Percentiles rank a stretch among this genome's conserved stretches.
phyloP scores from a whole-genome alignment of 2,888 invertebrate genomes.

The Ditula angustiorana region DNA sequence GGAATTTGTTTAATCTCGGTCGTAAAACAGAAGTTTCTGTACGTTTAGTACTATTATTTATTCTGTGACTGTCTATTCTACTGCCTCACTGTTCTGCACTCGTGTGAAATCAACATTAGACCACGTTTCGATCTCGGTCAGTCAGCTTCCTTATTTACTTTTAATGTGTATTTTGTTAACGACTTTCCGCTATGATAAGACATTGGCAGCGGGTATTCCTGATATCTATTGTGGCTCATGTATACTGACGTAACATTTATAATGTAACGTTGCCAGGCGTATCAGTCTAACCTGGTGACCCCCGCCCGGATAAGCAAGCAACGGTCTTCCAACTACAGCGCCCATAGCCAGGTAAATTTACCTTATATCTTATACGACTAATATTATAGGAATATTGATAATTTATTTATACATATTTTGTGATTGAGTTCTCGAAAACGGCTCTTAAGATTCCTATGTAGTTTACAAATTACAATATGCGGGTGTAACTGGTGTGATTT shows the following conservation, averaged over 20 bases:
- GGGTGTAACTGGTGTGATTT: too few relatives aligned
- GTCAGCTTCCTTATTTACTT: neutral
- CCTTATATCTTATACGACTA: conserved; percentile 19
- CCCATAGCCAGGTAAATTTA: conserved; percentile 68
- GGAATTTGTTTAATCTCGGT: too few relatives aligned
- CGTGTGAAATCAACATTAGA: too few relatives aligned
- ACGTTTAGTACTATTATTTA: too few relatives aligned
- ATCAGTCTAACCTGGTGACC: conserved; percentile 79
- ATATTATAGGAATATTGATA: neutral
- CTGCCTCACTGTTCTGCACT: too few relatives aligned
- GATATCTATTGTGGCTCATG: conserved; percentile 5
- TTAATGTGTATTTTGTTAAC: conserved; percentile 12
- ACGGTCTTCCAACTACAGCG: conserved; percentile 62
- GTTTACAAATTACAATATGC: too few relatives aligned
- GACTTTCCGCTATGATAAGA: conserved; percentile 3
- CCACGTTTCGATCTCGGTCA: neutral
- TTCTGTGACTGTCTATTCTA: too few relatives aligned
- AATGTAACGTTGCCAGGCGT: conserved; percentile 50
- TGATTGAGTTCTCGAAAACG: too few relatives aligned
- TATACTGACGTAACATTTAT: neutral
- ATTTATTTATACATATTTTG: too few relatives aligned
- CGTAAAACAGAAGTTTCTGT: too few relatives aligned
- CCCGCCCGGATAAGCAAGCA: conserved; percentile 76
- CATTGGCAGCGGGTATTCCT: conserved; percentile 7
- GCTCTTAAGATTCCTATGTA: too few relatives aligned